Conservation (phyloP, 1,140 invertebrate species). For the Lineus longissimus region DNA sequence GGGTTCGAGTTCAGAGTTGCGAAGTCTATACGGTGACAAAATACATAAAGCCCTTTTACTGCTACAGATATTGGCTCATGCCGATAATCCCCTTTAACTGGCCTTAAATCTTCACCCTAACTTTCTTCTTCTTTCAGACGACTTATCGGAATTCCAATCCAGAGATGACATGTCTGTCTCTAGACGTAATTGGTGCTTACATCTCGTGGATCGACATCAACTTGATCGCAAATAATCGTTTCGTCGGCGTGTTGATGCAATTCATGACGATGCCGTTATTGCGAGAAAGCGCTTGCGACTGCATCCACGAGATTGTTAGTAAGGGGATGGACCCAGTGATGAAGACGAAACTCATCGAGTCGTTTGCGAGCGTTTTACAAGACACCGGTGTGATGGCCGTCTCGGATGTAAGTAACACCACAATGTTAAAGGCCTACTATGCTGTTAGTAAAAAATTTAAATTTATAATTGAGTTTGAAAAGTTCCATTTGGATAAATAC, state of each 20-base stretch:
- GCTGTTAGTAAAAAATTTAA: slow-evolving; percentile 1
- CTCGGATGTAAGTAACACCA: slow-evolving; percentile 35
- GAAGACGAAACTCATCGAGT: slow-evolving; percentile 60
- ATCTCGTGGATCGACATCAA: slow-evolving; percentile 63
- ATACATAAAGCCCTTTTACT: too few relatives aligned
- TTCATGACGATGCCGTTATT: slow-evolving; percentile 49
- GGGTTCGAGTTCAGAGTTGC: too few relatives aligned
- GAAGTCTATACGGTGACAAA: too few relatives aligned
- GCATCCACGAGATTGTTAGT: slow-evolving; percentile 58
- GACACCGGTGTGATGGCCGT: slow-evolving; percentile 50
- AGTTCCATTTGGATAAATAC: too few relatives aligned
- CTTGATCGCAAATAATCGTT: slow-evolving; percentile 60
- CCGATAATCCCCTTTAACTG: too few relatives aligned
- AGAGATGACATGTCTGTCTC: slow-evolving; percentile 54
- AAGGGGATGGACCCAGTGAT: slow-evolving; percentile 63
- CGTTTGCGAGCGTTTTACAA: slow-evolving; percentile 56
- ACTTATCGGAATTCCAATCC: slow-evolving; percentile 51
- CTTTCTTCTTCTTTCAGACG: slow-evolving; percentile 44
- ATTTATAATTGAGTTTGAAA: too few relatives aligned
- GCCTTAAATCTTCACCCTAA: too few relatives aligned
- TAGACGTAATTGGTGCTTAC: slow-evolving; percentile 61
- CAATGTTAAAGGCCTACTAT: too few relatives aligned
- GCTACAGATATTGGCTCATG: too few relatives aligned
- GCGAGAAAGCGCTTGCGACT: slow-evolving; percentile 59
- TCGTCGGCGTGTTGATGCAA: slow-evolving; percentile 58